Conservation (phyloP, 1,140 invertebrate genomes). For the Solenopsis invicta region DNA sequence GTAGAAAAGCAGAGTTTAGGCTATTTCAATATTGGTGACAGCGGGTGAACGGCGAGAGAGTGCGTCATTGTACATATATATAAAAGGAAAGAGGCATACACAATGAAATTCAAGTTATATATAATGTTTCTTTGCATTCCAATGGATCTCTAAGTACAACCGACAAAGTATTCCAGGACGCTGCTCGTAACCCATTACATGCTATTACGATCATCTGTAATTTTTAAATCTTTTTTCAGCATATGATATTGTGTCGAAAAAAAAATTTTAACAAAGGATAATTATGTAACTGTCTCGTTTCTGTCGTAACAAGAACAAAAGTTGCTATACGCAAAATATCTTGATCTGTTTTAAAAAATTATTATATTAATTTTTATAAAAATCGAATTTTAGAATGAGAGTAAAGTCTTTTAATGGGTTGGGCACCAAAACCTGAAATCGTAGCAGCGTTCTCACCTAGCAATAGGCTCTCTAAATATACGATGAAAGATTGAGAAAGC, state of each 20-base stretch:
- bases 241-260: background rate
- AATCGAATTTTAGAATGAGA: background rate
- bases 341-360: background rate
- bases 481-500: conserved; percentile 11
- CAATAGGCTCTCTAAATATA: conserved; percentile 50
- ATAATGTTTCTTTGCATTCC: conserved; percentile 81
- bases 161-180: conserved; percentile 56
- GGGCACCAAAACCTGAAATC: background rate
- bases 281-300: background rate
- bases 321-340: background rate
- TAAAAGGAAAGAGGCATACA: conserved; percentile 73
- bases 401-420: conserved; percentile 33
- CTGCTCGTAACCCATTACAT: conserved; percentile 26
- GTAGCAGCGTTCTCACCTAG: conserved; percentile 31
- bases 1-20: conserved; percentile 73
- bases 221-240: background rate
- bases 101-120: conserved; percentile 83
- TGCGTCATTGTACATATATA: conserved; percentile 80
- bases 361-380: conserved; percentile 13
- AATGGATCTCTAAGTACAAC: conserved; percentile 75
- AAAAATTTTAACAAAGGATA: background rate
- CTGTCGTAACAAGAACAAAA: background rate
- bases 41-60: conserved; percentile 67
- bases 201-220: background rate
- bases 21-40: conserved; percentile 75